These are phyloP conservation scores for Carapus acus DNA, from an alignment of 2,797 vertebrate genomes.

Conservation along the genomic window DNA sequence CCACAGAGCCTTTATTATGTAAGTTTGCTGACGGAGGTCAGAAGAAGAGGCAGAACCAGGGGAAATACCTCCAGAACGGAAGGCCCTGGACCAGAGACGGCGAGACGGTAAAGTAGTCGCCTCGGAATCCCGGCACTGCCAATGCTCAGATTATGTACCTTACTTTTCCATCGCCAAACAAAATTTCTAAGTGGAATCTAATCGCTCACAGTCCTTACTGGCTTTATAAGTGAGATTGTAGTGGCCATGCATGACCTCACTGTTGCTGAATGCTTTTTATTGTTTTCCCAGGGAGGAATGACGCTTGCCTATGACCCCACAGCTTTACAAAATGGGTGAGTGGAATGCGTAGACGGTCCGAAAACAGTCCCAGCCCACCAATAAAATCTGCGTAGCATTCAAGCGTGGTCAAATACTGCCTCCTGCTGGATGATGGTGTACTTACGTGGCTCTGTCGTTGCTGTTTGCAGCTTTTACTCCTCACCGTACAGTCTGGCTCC, in stretches of 20 bases:
- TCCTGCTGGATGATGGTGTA: constrained; percentile 39
- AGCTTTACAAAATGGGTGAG: constrained; percentile 89
- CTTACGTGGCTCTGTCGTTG: constrained; percentile 21
- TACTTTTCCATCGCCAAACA: constrained; percentile 3
- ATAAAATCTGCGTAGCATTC: constrained; percentile 23
- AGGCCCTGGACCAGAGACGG: constrained; percentile 84
- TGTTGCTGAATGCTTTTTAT: constrained; percentile 59
- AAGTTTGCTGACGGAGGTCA: constrained; percentile 96
- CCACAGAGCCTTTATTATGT: constrained; percentile 90
- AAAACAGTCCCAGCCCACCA: constrained; percentile 60
- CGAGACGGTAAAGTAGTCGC: constrained; percentile 74
- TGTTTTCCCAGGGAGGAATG: constrained; percentile 82
- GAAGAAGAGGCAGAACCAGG: constrained; percentile 92
- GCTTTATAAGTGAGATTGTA: constrained; percentile 23
- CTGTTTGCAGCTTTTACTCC: constrained; percentile 81
- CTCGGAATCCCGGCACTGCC: constrained; percentile 3
- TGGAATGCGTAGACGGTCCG: constrained; percentile 55
- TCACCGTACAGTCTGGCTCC: constrained; percentile 84
- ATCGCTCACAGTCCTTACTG: not conserved
- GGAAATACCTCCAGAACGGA: constrained; percentile 87
- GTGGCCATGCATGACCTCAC: constrained; percentile 56
- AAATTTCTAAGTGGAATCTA: constrained; percentile 4
- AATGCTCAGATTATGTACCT: not conserved
- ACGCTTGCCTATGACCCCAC: constrained; percentile 90
- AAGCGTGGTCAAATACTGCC: constrained; percentile 34